phyloP scores from a whole-genome alignment of 2,888 invertebrate genomes.

The Listrodromus nycthemerus region DNA sequence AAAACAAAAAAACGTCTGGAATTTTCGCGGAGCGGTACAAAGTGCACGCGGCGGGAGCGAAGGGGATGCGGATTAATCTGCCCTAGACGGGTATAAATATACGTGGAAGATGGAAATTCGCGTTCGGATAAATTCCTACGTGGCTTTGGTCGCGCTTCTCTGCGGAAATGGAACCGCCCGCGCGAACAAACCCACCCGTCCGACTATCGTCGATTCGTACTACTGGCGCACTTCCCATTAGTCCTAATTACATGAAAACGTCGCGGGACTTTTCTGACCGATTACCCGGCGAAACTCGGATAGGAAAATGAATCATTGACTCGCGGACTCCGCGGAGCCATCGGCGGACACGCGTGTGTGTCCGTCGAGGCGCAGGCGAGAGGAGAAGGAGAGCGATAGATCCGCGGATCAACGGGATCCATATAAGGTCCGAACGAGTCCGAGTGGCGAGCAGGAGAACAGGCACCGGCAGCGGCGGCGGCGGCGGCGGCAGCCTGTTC shows the following conservation, averaged over 20 bases:
- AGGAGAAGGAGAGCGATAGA: slow-evolving; percentile 70
- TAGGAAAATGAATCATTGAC: slow-evolving; percentile 59
- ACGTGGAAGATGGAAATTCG: slow-evolving; percentile 51
- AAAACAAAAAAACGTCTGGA: slow-evolving; percentile 39
- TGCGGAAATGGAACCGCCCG: no score
- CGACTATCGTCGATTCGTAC: not conserved
- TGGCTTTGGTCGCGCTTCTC: not conserved
- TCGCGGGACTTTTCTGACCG: not conserved
- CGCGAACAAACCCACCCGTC: not conserved
- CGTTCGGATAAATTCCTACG: slow-evolving; percentile 51
- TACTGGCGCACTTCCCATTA: slow-evolving; percentile 47
- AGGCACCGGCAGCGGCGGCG: slow-evolving; percentile 51
- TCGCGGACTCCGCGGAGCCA: slow-evolving; percentile 12
- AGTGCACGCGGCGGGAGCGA: slow-evolving; percentile 45
- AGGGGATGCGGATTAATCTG: slow-evolving; percentile 49
- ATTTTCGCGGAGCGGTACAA: slow-evolving; percentile 61
- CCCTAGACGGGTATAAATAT: slow-evolving; percentile 24
- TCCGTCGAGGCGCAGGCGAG: slow-evolving; percentile 44
- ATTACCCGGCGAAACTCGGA: slow-evolving; percentile 32
- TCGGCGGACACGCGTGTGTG: slow-evolving; percentile 33
- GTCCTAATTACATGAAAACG: slow-evolving; percentile 59
- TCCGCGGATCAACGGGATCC: slow-evolving; percentile 75
- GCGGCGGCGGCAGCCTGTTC: slow-evolving; percentile 64
- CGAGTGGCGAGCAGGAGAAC: slow-evolving; percentile 54
- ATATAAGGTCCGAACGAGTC: slow-evolving; percentile 76